Evolutionary conservation across 2,888 invertebrate genomes (phyloP), one percentile per base, ranked within the genome.

Genomic region (Isotomurus palustris): DNA sequence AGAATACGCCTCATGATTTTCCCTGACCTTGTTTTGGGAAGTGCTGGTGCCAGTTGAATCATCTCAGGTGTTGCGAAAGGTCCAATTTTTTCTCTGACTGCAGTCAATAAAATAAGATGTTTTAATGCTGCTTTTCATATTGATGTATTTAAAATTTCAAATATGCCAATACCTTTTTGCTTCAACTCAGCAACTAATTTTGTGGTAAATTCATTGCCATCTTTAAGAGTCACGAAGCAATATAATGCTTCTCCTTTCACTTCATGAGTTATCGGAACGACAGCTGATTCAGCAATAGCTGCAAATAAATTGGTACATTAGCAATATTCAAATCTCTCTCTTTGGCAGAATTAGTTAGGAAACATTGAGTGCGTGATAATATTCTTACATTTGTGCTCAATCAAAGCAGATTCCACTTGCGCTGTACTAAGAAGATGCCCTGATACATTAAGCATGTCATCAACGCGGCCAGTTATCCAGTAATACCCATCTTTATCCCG

Each of bases 381-480:
- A 28, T 28, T 22, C 8, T 32, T 57, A 64, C 64, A 62, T 62
- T 64, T 67, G 32, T 69, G 69, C 51, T 69, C 69, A 49, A 66
- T 66, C 19, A 69, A 48, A 8, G 79, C 79, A 0, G 79, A 78
- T 71, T 82, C 82, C 24, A 83, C 80, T 79, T 99, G 95, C 0
- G 97, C 90, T 0, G 97, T 99, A 61, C 94, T 94, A 84, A 99
- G 88, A 53, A 99, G 80, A 77, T 99, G 97, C 0, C 97, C 99
- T 2, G 94, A 95, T 8, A 99, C 96, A 76, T 99, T 99, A 68
- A 99, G 79, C 92, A 99, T 95, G 76, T 99, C 99, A 75, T 99
- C 97, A 36, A 96, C 90, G 58, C 96, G 85, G 0, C 96, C 96
- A 0, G 95, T 96, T 59, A 97, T 87, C 94, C 94, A 95, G 56